phyloP scores from a whole-genome alignment of 1,140 invertebrate species.

The Arion vulgaris region DNA sequence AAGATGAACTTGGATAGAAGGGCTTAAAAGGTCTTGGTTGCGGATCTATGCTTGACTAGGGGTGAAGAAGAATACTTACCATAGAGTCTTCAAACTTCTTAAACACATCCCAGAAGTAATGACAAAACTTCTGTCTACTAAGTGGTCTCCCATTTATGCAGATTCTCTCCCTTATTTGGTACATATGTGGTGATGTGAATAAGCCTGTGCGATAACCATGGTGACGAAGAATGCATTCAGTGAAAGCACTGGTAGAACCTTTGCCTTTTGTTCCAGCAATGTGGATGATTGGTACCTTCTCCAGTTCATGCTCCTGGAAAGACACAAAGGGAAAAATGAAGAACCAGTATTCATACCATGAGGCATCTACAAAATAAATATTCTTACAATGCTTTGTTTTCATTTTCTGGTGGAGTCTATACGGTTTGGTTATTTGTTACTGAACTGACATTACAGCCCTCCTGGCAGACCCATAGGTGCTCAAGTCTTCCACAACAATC shows the following conservation, averaged over 20 bases:
- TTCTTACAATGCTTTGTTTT: too few relatives aligned
- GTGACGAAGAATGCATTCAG: constrained; percentile 88
- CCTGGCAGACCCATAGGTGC: too few relatives aligned
- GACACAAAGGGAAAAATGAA: background rate
- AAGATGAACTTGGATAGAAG: too few relatives aligned
- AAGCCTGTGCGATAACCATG: constrained; percentile 94
- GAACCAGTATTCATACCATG: too few relatives aligned
- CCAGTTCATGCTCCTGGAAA: constrained; percentile 69
- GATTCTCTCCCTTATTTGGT: constrained; percentile 16
- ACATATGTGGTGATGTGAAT: constrained; percentile 74
- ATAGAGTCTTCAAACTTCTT: background rate
- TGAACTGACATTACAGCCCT: too few relatives aligned
- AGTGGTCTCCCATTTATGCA: constrained; percentile 3
- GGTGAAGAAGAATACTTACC: constrained; percentile 1
- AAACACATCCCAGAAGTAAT: constrained; percentile 4
- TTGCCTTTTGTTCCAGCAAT: constrained; percentile 96
- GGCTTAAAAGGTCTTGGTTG: too few relatives aligned
- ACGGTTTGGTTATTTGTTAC: too few relatives aligned
- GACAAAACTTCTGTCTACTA: background rate
- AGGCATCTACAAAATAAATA: too few relatives aligned
- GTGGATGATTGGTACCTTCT: constrained; percentile 87
- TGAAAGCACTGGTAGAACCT: constrained; percentile 92
- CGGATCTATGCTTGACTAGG: too few relatives aligned
- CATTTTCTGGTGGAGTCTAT: too few relatives aligned
- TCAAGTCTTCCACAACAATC: too few relatives aligned